Percentiles rank a stretch among this genome's conserved stretches.
phyloP scores from a whole-genome alignment of 2,888 invertebrate genomes.

The Cataglyphis altisquamis region DNA sequence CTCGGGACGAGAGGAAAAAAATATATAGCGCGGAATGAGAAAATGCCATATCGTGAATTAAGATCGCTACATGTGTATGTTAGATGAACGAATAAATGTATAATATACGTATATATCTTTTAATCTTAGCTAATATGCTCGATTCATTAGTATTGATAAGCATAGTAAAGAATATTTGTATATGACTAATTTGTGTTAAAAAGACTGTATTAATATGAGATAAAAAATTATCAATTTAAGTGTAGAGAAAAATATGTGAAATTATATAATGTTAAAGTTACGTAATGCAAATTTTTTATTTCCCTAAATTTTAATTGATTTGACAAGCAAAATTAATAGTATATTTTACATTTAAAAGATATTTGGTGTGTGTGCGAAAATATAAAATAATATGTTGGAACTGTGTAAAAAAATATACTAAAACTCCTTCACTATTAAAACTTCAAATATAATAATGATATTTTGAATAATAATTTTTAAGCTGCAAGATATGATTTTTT shows the following conservation, averaged over 20 bases:
- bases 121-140: neutral
- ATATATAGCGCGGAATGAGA: neutral
- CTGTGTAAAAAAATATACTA: too few relatives aligned
- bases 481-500: neutral
- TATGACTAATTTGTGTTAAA: neutral
- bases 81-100: neutral
- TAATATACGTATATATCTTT: neutral
- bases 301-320: neutral
- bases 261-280: neutral
- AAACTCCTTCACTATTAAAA: neutral
- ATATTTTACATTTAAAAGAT: neutral
- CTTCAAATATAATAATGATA: neutral
- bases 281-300: neutral
- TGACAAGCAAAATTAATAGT: neutral
- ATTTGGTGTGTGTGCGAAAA: neutral
- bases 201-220: neutral
- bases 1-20: neutral
- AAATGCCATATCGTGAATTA: slow-evolving; percentile 37
- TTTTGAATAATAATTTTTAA: neutral
- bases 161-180: neutral
- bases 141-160: neutral
- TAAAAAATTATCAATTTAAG: neutral
- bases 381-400: neutral
- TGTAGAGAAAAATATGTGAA: neutral
- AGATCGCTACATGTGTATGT: slow-evolving; percentile 9